These are phyloP conservation scores for Noctua comes DNA, from an alignment of 2,888 invertebrate species.

Conservation along the genomic window DNA sequence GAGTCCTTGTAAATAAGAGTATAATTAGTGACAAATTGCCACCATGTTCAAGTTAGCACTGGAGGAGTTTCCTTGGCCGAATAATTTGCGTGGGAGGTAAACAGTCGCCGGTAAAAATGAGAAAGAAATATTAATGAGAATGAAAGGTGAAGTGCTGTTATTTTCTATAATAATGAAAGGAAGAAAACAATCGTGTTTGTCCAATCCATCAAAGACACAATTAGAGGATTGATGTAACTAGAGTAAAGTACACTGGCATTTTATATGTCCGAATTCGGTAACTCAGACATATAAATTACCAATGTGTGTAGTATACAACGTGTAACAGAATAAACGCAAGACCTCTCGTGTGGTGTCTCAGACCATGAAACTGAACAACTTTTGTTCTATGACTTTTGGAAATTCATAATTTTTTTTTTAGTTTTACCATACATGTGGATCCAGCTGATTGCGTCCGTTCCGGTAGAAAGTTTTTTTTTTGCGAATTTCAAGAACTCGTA, in stretches of 20 bases:
- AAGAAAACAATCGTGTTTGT: slow-evolving; percentile 10
- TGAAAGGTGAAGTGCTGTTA: slow-evolving; percentile 9
- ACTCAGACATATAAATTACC: not conserved
- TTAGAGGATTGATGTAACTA: not conserved
- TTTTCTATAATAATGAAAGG: not conserved
- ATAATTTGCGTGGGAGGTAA: not conserved
- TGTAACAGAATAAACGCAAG: too few relatives aligned
- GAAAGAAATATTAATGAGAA: slow-evolving; percentile 15
- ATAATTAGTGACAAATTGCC: slow-evolving; percentile 26
- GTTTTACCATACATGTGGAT: too few relatives aligned
- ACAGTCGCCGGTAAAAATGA: slow-evolving; percentile 22
- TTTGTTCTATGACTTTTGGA: too few relatives aligned
- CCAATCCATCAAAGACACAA: not conserved
- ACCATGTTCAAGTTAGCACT: slow-evolving; percentile 9
- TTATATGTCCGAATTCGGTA: not conserved
- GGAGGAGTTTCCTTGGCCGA: not conserved
- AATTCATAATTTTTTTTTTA: too few relatives aligned
- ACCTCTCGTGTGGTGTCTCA: too few relatives aligned
- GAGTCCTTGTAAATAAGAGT: slow-evolving; percentile 14
- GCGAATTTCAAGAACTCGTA: too few relatives aligned
- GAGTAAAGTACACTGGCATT: not conserved
- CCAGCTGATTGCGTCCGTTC: too few relatives aligned
- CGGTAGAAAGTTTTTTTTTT: too few relatives aligned
- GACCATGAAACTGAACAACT: too few relatives aligned
- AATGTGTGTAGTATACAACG: not conserved